Evolutionary conservation across 1,140 invertebrate genomes (phyloP).

Genomic region (Drosophila melanica): DNA sequence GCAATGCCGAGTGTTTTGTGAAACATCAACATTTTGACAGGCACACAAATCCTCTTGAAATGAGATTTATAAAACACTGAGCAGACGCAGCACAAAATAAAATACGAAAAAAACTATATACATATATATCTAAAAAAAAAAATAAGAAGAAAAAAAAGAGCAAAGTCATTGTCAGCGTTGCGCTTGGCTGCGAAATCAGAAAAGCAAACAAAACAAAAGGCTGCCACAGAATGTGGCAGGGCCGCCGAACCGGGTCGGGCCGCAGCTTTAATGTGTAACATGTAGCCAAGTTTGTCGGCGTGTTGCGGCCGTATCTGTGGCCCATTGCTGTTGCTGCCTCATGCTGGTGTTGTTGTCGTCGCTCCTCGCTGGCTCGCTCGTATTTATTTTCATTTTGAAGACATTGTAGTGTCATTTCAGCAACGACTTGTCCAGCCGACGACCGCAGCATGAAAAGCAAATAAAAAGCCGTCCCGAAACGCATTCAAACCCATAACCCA

Average conservation of each 20-base stretch:
- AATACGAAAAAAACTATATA: conserved; percentile 28
- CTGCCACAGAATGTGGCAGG: conserved; percentile 41
- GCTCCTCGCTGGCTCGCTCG: conserved; percentile 49
- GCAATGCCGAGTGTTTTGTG: conserved; percentile 73
- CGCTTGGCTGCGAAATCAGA: conserved; percentile 76
- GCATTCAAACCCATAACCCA: conserved; percentile 25
- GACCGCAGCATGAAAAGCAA: conserved; percentile 77
- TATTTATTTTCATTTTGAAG: conserved; percentile 81
- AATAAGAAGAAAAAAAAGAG: conserved; percentile 52
- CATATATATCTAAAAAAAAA: conserved; percentile 28
- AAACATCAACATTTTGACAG: conserved; percentile 83
- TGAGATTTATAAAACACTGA: conserved; percentile 79
- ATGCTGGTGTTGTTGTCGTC: conserved; percentile 43
- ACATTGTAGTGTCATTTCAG: conserved; percentile 81
- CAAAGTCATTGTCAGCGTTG: conserved; percentile 79
- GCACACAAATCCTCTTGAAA: conserved; percentile 82
- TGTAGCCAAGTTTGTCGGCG: conserved; percentile 62
- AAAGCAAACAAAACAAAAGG: conserved; percentile 72
- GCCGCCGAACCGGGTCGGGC: conserved; percentile 10
- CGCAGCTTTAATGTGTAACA: conserved; percentile 75
- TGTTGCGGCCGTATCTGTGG: conserved; percentile 22
- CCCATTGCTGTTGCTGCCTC: conserved; percentile 42
- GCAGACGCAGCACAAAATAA: conserved; percentile 41
- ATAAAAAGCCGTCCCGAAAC: conserved; percentile 57
- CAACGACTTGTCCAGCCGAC: conserved; percentile 57